phyloP scores from a whole-genome alignment of 92 coral and sea anemone species.

The Umimayanthus kanabou region DNA sequence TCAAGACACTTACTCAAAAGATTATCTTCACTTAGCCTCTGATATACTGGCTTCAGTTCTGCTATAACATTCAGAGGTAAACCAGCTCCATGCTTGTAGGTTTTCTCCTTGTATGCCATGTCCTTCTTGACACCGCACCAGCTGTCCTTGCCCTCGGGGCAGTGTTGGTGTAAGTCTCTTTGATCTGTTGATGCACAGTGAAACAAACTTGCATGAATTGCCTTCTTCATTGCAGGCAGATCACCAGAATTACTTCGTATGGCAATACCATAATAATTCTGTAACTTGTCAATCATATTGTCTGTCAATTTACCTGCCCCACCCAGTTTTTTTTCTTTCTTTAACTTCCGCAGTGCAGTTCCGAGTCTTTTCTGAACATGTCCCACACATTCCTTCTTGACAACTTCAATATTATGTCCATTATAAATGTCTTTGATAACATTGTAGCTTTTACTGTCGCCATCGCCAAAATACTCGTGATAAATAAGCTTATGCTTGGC shows the following conservation, averaged over 20 bases:
- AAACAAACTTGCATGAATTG: too few relatives aligned
- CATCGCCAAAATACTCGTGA: slow-evolving; percentile 46
- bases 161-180: too few relatives aligned
- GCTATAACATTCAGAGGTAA: not conserved
- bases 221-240: not conserved
- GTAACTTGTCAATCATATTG: slow-evolving; percentile 1
- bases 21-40: not conserved
- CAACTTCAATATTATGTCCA: slow-evolving; percentile 16
- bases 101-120: not conserved
- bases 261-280: slow-evolving; percentile 34
- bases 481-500: slow-evolving; percentile 37
- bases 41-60: too few relatives aligned
- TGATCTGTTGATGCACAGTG: too few relatives aligned
- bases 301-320: slow-evolving; percentile 43
- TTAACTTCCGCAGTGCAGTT: slow-evolving; percentile 38
- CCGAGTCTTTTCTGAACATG: slow-evolving; percentile 49
- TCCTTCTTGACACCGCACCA: slow-evolving; percentile 13
- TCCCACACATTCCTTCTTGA: slow-evolving; percentile 45
- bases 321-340: slow-evolving; percentile 26
- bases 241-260: slow-evolving; percentile 2
- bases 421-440: slow-evolving; percentile 22
- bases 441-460: slow-evolving; percentile 52
- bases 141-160: too few relatives aligned
- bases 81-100: slow-evolving; percentile 34
- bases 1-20: slow-evolving; percentile 34